phyloP scores from a whole-genome alignment of 2,113 vertebrate species.

The Dermatemys mawii region DNA sequence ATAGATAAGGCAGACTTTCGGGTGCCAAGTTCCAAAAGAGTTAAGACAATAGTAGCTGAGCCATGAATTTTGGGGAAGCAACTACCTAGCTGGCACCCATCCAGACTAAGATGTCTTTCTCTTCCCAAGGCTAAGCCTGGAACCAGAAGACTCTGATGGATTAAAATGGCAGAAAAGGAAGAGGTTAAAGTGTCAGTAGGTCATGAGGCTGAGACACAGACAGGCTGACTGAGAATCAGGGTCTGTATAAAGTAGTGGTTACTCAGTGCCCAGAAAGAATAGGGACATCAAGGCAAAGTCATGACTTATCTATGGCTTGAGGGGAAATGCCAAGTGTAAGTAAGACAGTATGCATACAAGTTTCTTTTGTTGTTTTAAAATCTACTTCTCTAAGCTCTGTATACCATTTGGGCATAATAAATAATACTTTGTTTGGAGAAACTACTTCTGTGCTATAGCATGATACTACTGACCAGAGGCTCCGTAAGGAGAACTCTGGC shows the following conservation, averaged over 20 bases:
- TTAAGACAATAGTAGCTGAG: neutral
- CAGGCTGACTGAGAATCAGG: neutral
- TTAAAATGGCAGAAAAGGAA: neutral
- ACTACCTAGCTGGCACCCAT: neutral
- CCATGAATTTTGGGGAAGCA: neutral
- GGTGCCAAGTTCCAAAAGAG: neutral
- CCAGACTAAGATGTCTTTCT: neutral
- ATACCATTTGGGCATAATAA: neutral
- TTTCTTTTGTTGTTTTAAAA: neutral
- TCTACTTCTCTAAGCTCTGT: neutral
- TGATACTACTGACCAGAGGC: neutral
- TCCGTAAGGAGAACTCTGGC: neutral
- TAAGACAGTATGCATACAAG: neutral
- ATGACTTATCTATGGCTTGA: neutral
- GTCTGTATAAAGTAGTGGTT: neutral
- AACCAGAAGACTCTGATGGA: neutral
- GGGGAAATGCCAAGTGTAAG: neutral
- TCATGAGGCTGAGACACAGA: neutral
- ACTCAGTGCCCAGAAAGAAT: neutral
- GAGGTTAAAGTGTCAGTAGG: neutral
- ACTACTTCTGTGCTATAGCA: neutral
- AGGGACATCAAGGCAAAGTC: neutral
- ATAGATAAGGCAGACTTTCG: neutral
- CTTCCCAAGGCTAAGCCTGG: neutral
- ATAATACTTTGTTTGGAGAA: neutral